Base-by-base conservation (phyloP, 2,797 vertebrate species). In the Anguilla obscura region DNA sequence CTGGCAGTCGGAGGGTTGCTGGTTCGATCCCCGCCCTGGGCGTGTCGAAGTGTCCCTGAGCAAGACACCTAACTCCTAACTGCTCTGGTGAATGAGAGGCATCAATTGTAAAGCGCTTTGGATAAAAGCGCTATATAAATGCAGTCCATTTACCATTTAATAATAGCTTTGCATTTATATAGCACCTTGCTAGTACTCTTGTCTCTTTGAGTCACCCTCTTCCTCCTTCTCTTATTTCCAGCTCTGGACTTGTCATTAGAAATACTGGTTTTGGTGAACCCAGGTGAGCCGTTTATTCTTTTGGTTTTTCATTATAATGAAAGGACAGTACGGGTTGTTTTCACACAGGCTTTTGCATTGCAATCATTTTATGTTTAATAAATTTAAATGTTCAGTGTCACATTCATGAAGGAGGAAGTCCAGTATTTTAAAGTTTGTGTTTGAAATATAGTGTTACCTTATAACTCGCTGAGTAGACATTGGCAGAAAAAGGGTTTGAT, bases 181-280 rank as follows among this genome's bases (percentile, higher is more conserved):
- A 14, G 71, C n/a, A 36, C 27, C 27, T 14, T 76, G 33, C 5
- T 36, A 36, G 3, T 18, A 40, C 50, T 52, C 14, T n/a, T 5
- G 1, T 54, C 12, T 30, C 40, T 30, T 58, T 79, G 18, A 50
- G 58, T 50, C n/a, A 2, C 45, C 21, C 12, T 30, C 24, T 63
- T 21, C 50, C 80, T 0, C 24, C 85, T 87, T 88, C 88, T 63
- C 48, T 88, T 87, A 2, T 36, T 89, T 40, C 27, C 93, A 98
- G 98, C 66, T 96, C 93, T 0, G 95, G 94, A 87, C 89, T 98
- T 91, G 95, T 97, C 58, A 95, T 98, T 92, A 91, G 48, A 90
- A 99, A 97, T 87, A 87, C 95, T 24, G 96, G 92, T 9, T 97
- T 97, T 91, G 90, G 94, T 80, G 96, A 97, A 7, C 88, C 92